A percentile compares a stretch with the other conserved stretches of the same genome.
Conservation (phyloP, 2,888 invertebrate species). For the Drosophila kuntzei region DNA sequence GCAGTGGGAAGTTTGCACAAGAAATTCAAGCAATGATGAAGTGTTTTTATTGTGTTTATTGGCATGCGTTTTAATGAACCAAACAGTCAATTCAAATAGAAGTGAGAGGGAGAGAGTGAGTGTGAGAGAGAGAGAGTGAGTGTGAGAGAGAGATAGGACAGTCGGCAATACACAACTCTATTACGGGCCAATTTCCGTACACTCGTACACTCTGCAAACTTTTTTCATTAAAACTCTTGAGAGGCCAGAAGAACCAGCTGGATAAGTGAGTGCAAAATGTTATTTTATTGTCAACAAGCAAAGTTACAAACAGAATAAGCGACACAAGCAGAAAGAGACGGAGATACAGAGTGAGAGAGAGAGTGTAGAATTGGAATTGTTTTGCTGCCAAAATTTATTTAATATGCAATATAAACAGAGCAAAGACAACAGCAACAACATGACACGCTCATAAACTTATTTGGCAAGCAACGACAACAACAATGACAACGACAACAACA, state of each 20-base stretch:
- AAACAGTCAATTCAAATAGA: constrained; percentile 18
- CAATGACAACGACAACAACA: background rate
- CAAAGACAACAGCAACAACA: constrained; percentile 54
- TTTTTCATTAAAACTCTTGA: constrained; percentile 79
- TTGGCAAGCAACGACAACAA: constrained; percentile 35
- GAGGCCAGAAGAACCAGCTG: constrained; percentile 61
- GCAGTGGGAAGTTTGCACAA: constrained; percentile 63
- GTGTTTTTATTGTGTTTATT: constrained; percentile 72
- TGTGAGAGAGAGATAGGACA: background rate
- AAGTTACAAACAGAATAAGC: constrained; percentile 51
- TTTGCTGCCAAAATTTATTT: constrained; percentile 70
- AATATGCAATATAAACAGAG: constrained; percentile 78
- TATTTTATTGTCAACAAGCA: constrained; percentile 80
- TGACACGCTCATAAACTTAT: constrained; percentile 79
- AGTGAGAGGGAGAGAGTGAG: background rate
- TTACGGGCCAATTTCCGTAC: constrained; percentile 60
- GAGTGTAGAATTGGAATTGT: constrained; percentile 30
- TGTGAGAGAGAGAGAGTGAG: background rate
- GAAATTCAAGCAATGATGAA: constrained; percentile 78
- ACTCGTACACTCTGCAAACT: constrained; percentile 49
- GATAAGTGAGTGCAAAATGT: constrained; percentile 81
- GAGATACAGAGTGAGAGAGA: background rate
- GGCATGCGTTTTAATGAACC: constrained; percentile 76
- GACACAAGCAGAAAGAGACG: constrained; percentile 11
- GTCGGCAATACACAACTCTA: constrained; percentile 54